phyloP scores from a whole-genome alignment of 1,140 invertebrate genomes.

The Drosophila dunni region DNA sequence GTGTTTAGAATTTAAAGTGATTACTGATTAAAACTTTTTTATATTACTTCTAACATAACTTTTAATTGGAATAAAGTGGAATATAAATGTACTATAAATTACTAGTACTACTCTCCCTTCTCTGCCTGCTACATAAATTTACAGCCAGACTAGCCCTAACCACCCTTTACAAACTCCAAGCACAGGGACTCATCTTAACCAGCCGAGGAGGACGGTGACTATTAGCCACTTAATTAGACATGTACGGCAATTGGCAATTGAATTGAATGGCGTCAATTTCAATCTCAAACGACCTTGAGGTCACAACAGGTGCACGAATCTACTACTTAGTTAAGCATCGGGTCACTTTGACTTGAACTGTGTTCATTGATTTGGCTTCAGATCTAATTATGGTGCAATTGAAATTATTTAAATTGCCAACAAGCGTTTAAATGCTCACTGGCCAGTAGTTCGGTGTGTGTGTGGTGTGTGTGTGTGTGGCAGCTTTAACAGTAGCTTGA shows the following conservation, averaged over 20 bases:
- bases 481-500: conserved; percentile 52
- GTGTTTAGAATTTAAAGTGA: too few relatives aligned
- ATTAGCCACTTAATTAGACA: conserved; percentile 60
- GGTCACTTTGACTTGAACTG: conserved; percentile 29
- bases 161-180: too few relatives aligned
- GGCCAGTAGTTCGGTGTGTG: neutral
- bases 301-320: conserved; percentile 38
- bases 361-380: conserved; percentile 19
- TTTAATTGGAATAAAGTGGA: too few relatives aligned
- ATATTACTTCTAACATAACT: too few relatives aligned
- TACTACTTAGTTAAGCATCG: conserved; percentile 1
- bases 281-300: conserved; percentile 51
- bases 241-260: conserved; percentile 57
- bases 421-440: conserved; percentile 35
- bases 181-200: too few relatives aligned
- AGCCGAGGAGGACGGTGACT: neutral
- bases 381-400: conserved; percentile 64
- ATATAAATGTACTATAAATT: too few relatives aligned
- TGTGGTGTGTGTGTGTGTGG: conserved; percentile 44
- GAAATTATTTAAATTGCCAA: conserved; percentile 54
- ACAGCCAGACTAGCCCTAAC: too few relatives aligned
- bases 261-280: conserved; percentile 43
- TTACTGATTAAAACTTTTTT: too few relatives aligned
- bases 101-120: too few relatives aligned
- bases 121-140: too few relatives aligned